Base-by-base conservation (phyloP, 2,888 invertebrate genomes). In the Zonitis immaculata region DNA sequence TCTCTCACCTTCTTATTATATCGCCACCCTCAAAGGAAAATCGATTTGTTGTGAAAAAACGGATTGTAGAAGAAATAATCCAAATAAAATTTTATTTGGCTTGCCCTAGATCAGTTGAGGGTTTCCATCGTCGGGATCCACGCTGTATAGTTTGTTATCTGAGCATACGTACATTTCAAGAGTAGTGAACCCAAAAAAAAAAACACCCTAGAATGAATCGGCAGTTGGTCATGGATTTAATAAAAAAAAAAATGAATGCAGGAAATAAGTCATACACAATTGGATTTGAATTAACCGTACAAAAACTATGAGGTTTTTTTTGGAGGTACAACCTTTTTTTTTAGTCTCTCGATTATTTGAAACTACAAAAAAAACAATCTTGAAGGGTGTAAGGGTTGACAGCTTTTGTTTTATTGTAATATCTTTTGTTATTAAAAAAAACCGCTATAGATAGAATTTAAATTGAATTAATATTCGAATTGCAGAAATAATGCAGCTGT, bases 221-320 rank as follows among this genome's bases (percentile, higher is more conserved):
- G 43, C 52, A 53, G 52, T 53, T 53, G 52, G 44, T 49, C 52
- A 48, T 45, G 8, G 50, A 54, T 54, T 50, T 50, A 54, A 53
- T 53, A 42, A 16, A 49, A 46, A 22, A 8, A 39, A 18, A 49
- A 50, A 54, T 54, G 46, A 47, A 54, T 54, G 54, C 54, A 43
- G 54, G 49, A 53, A 53, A 50, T 50, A 45, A 26, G 49, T 54
- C 45, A n/a, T 30, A 54, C 54, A 50, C 54, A 50, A 54, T 54
- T 50, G 54, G 49, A 54, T 50, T 49, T 35, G 42, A 35, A 39
- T 18, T 22, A 39, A 39, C 28, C 44, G 39, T 45, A 45, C 25
- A 48, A 45, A 45, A 28, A 27, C 16, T 18, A n/a, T n/a, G n/a
- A 5, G 27, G 12, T 43, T 53, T 53, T 53, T 53, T 49, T n/a